Percentiles rank a stretch among this genome's conserved stretches.
phyloP scores from a whole-genome alignment of 1,140 invertebrate genomes.

The Apis dorsata region DNA sequence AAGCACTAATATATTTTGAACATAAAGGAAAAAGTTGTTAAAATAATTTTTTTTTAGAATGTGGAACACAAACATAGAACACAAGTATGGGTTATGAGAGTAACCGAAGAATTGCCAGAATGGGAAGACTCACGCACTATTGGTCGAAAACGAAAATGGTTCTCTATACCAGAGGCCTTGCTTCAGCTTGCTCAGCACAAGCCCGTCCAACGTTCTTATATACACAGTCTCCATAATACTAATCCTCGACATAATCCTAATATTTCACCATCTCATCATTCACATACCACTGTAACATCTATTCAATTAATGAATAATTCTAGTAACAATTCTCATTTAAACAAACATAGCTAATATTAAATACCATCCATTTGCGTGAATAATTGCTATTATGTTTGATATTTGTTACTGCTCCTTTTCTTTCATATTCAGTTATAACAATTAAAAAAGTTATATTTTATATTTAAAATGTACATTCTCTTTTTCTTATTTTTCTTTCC shows the following conservation, averaged over 20 bases:
- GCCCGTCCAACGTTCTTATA: conserved; percentile 92
- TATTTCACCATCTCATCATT: conserved; percentile 71
- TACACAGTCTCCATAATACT: conserved; percentile 83
- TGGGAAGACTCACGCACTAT: conserved; percentile 96
- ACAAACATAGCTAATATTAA: conserved; percentile 77
- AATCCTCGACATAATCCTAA: conserved; percentile 75
- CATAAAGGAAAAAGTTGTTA: background rate
- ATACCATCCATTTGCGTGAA: conserved; percentile 58
- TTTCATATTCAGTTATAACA: conserved; percentile 53
- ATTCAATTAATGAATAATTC: conserved; percentile 78
- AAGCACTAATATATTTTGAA: background rate
- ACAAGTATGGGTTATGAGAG: conserved; percentile 94
- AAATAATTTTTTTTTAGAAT: conserved; percentile 84
- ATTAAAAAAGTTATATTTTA: conserved; percentile 76
- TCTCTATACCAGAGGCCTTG: conserved; percentile 92
- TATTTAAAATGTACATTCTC: conserved; percentile 69
- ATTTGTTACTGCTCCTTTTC: conserved; percentile 58
- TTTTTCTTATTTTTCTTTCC: background rate
- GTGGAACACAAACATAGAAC: conserved; percentile 95
- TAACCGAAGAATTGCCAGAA: conserved; percentile 94
- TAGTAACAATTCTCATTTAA: conserved; percentile 74
- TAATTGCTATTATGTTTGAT: conserved; percentile 59
- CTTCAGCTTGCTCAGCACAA: conserved; percentile 92
- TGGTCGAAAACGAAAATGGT: conserved; percentile 95
- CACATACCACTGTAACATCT: conserved; percentile 73